Base-by-base conservation (phyloP, 37 sponge, comb jelly and placozoan species). In the Lycopodina hypogea region DNA sequence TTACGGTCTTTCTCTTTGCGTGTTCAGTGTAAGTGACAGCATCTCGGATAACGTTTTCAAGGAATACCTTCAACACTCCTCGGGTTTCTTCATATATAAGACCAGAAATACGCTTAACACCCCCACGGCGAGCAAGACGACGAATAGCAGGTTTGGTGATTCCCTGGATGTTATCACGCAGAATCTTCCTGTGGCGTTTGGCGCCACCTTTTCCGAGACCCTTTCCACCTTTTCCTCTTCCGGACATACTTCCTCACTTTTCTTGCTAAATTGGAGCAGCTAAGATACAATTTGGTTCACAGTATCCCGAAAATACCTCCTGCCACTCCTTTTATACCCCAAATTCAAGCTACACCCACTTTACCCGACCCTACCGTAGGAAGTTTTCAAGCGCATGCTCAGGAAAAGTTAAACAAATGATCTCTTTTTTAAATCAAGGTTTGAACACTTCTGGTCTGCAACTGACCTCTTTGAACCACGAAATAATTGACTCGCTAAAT, bases 1-100 rank as follows among this genome's bases (percentile, higher is more conserved):
- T 96, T 48, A 96, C 96, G 18, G 96, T 96, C 96, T 93, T 96
- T 77, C 96, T 86, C 97, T 96, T 96, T 81, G 97, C 97, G 88
- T 96, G 97, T 87, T 96, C 97, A 37, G 97, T 96, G 97, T 96
- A 96, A 81, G 97, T 96, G 71, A 96, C 96, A 35, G 96, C 96
- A 71, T 96, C 96, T 75, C 96, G 88, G 87, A 96, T 96, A 78
- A 96, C 97, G 64, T 96, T 96, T 80, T 96, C 97, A 22, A 96
- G 88, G 80, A 96, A 96, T 40, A 94, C 94, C 85, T 96, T 96
- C 56, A 96, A 88, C 19, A 96, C 97, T 68, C 97, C 97, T 42
- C 97, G 92, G 34, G 97, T 96, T 88, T 96, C 97, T 74, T 96
- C 96, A 72, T 96, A 96, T 88, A 96, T 96, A 42, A 96, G 91